These are phyloP conservation scores for Mimumesa dahlbomi DNA, from an alignment of 2,888 invertebrate species.

Conservation along the genomic window DNA sequence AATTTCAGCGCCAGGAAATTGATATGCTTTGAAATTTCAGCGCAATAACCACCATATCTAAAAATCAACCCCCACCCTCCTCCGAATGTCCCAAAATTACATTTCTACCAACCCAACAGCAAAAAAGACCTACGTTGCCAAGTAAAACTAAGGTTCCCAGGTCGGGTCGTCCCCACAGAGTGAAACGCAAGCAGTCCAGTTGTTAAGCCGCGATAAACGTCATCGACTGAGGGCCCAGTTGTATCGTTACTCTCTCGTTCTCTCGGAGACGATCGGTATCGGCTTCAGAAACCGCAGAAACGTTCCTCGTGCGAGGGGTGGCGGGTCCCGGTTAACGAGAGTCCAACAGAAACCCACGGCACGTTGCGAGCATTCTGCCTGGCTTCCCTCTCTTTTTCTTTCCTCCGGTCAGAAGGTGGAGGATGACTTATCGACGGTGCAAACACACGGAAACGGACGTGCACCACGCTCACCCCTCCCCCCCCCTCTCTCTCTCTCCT, in stretches of 20 bases:
- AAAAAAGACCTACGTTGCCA: too few species aligned
- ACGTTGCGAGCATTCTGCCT: slow-evolving; percentile 48
- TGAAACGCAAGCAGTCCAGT: too few species aligned
- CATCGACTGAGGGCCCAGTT: slow-evolving; percentile 7
- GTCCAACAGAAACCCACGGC: slow-evolving; percentile 48
- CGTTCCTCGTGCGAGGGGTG: slow-evolving; percentile 28
- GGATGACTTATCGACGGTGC: slow-evolving; percentile 61
- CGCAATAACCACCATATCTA: too few species aligned
- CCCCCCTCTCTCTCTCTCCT: slow-evolving; percentile 7
- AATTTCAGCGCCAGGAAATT: too few species aligned
- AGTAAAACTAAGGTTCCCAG: too few species aligned
- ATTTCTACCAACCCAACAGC: too few species aligned
- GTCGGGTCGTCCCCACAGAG: too few species aligned
- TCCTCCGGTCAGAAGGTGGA: slow-evolving; percentile 12
- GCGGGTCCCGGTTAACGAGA: slow-evolving; percentile 46
- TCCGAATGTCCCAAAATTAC: too few species aligned
- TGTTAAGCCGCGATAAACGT: too few species aligned
- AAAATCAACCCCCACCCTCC: too few species aligned
- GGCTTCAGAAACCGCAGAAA: not conserved
- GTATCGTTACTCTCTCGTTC: slow-evolving; percentile 41
- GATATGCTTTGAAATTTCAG: too few species aligned
- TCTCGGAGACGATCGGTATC: slow-evolving; percentile 37
- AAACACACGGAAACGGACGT: slow-evolving; percentile 68
- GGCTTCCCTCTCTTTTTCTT: slow-evolving; percentile 17
- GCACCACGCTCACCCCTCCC: slow-evolving; percentile 58